phyloP scores from a whole-genome alignment of 1,140 invertebrate species.

The Asbolus verrucosus region DNA sequence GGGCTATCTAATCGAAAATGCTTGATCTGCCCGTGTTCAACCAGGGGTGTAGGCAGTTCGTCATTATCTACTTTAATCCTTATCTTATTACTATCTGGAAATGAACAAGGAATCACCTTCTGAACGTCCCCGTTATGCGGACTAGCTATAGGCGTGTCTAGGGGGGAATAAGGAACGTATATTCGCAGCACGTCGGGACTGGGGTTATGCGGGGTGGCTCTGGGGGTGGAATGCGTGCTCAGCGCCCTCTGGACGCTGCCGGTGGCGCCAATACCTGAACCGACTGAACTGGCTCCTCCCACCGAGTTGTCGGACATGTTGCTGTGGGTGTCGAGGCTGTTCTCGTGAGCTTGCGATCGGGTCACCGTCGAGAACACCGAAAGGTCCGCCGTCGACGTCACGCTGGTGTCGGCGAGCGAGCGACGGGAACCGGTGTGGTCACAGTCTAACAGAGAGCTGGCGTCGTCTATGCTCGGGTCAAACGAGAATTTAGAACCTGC shows the following conservation, averaged over 20 bases:
- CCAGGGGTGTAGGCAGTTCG: constrained; percentile 76
- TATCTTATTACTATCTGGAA: constrained; percentile 72
- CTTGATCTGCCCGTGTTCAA: constrained; percentile 73
- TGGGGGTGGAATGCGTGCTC: constrained; percentile 72
- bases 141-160: constrained; percentile 66
- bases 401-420: constrained; percentile 84
- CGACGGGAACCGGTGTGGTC: constrained; percentile 75
- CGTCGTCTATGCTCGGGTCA: constrained; percentile 76
- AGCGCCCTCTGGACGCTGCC: constrained; percentile 64
- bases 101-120: constrained; percentile 62
- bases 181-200: constrained; percentile 80
- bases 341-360: constrained; percentile 78
- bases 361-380: constrained; percentile 82
- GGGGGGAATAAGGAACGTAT: constrained; percentile 77
- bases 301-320: constrained; percentile 76
- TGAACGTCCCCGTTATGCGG: constrained; percentile 71
- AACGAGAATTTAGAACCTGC: constrained; percentile 76
- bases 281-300: constrained; percentile 72
- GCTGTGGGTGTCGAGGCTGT: constrained; percentile 80
- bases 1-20: constrained; percentile 70
- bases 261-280: constrained; percentile 65
- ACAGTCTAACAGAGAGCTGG: constrained; percentile 71
- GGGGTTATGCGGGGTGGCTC: constrained; percentile 71
- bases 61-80: constrained; percentile 77
- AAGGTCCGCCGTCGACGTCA: constrained; percentile 84